Base-by-base conservation (phyloP, 2,113 vertebrate species). In the Chaetops frenatus region DNA sequence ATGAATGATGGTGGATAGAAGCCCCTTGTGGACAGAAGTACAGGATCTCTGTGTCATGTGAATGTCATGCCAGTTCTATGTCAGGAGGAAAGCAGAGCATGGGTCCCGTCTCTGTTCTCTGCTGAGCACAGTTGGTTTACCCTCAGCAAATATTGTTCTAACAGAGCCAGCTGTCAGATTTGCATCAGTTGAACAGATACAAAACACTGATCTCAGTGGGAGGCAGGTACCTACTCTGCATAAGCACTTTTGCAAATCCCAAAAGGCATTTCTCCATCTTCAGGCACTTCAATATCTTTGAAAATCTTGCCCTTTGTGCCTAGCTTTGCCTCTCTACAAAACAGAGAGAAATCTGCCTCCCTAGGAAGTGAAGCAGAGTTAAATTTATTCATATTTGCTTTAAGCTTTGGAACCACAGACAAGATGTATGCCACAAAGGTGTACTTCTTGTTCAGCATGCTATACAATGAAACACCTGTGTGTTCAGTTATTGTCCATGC, bases 121-220 rank as follows among this genome's bases (percentile, higher is more conserved):
- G 47, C 83, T 83, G 47, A 73, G 74, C 0, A 2, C 58, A 80
- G 91, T 93, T 90, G 82, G 74, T 95, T 97, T 94, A 95, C 62
- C 66, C 76, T 96, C 85, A 86, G 88, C 92, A 95, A 96, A 92
- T 96, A 92, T 78, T 96, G 73, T 86, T 95, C 69, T 96, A 92
- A 96, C 94, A 94, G 90, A 97, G 93, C 93, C 94, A 96, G 81
- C 88, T 95, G 92, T 94, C 96, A 96, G 93, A 95, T 96, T 96
- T 97, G 94, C 96, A 84, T 97, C 87, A 96, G 94, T 83, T 87
- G 96, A 97, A 66, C 79, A 89, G 90, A 96, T 69, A 92, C 81
- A 94, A 96, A 97, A 86, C 90, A 96, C 92, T 95, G 94, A 96
- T 97, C 95, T 96, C 95, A 92, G 92, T 96, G 92, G 95, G 94